These are phyloP conservation scores for Hephaestus fuliginosus DNA, from an alignment of 2,797 vertebrate species.

Conservation along the genomic window DNA sequence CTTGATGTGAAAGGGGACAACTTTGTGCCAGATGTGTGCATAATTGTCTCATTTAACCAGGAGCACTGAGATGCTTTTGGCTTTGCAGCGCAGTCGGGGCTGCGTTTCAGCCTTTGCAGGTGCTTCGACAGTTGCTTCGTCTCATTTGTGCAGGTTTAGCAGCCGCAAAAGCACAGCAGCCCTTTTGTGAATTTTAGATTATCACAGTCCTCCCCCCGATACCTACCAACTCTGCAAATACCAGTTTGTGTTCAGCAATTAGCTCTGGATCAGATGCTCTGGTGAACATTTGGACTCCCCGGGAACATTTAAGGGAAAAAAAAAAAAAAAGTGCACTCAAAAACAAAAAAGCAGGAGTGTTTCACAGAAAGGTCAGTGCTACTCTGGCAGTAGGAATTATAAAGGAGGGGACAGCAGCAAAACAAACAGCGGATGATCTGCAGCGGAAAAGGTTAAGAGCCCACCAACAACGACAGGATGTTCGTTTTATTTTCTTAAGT, in stretches of 20 bases:
- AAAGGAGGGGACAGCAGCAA: constrained; percentile 4
- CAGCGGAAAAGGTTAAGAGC: constrained; percentile 41
- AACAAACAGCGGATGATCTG: constrained; percentile 32
- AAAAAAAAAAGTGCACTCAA: constrained; percentile 7
- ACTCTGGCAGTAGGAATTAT: neutral
- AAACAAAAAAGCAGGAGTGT: constrained; percentile 22
- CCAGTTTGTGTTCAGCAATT: neutral
- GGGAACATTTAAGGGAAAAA: neutral
- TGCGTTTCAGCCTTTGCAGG: too few relatives aligned
- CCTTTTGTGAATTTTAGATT: neutral
- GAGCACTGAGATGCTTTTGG: too few relatives aligned
- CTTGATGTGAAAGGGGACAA: too few relatives aligned
- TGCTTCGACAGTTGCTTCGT: too few relatives aligned
- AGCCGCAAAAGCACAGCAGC: too few relatives aligned
- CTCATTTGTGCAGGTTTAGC: too few relatives aligned
- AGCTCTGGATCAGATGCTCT: neutral
- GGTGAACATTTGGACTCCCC: neutral
- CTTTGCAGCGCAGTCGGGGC: too few relatives aligned
- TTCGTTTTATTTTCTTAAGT: neutral
- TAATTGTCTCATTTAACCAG: too few relatives aligned
- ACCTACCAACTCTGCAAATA: neutral
- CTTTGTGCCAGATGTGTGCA: too few relatives aligned
- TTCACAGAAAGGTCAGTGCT: constrained; percentile 43
- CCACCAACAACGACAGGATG: neutral
- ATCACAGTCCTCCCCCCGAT: neutral